Conservation (phyloP, 1,140 invertebrate species). For the Physella acuta region DNA sequence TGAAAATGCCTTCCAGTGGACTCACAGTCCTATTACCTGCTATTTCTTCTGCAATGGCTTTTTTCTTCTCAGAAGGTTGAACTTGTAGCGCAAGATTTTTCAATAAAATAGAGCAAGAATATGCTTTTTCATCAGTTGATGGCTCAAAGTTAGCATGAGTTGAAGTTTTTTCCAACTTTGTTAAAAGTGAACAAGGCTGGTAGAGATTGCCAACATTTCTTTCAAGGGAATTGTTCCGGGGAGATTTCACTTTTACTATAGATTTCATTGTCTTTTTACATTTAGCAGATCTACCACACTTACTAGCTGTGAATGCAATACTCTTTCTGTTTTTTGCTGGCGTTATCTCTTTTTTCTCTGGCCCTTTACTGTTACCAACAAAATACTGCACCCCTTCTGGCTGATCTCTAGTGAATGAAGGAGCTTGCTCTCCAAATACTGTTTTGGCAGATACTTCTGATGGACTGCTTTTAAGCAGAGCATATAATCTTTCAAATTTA, state of each 20-base stretch:
- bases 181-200: slow-evolving; percentile 4
- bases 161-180: no score
- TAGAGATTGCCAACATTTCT: no score
- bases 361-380: not conserved
- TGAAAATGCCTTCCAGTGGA: no score
- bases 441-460: not conserved
- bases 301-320: not conserved
- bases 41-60: no score
- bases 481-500: slow-evolving; percentile 4
- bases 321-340: slow-evolving; percentile 1
- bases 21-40: no score
- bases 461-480: not conserved
- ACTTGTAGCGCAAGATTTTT: slow-evolving; percentile 10
- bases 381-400: not conserved
- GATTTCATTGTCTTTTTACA: no score
- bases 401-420: not conserved
- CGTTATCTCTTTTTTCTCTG: slow-evolving; percentile 2
- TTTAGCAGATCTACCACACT: no score
- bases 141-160: no score
- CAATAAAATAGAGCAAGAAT: slow-evolving; percentile 3
- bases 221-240: no score
- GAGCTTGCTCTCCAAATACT: not conserved
- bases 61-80: not conserved
- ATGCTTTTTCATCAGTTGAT: slow-evolving; percentile 6
- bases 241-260: no score